A percentile compares a stretch with the other conserved stretches of the same genome.
These are phyloP conservation scores for Sebastes cheni DNA, from an alignment of 2,797 vertebrate species.

Conservation along the genomic window DNA sequence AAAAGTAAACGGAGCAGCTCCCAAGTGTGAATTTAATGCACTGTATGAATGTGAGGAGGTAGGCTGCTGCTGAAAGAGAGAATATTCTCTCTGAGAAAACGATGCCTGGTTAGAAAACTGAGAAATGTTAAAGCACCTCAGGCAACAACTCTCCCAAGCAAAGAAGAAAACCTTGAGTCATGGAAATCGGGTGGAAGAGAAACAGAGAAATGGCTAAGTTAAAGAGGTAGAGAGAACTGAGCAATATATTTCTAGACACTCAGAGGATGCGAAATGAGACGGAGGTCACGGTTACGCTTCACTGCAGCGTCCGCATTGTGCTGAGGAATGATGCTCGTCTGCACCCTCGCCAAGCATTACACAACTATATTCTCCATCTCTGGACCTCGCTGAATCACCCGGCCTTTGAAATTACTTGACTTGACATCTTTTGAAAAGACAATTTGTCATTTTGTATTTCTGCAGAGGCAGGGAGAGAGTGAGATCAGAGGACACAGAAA, in stretches of 20 bases:
- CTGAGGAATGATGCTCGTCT: conserved; percentile 39
- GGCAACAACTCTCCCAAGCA: background rate
- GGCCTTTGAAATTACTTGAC: conserved; percentile 33
- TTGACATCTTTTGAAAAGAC: conserved; percentile 34
- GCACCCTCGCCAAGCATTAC: conserved; percentile 21
- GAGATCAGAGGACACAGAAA: background rate
- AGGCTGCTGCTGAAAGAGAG: background rate
- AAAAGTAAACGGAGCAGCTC: background rate
- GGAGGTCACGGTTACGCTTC: conserved; percentile 30
- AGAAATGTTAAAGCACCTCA: background rate
- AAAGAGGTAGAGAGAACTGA: background rate
- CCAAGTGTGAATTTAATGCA: conserved; percentile 2
- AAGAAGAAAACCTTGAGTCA: background rate
- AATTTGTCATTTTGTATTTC: conserved; percentile 31
- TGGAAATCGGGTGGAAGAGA: background rate
- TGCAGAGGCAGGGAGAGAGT: background rate
- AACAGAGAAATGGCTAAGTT: background rate
- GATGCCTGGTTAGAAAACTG: background rate
- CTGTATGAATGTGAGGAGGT: background rate
- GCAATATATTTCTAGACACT: conserved; percentile 25
- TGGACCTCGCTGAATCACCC: conserved; percentile 44
- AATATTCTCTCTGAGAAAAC: background rate
- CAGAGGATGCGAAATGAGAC: conserved; percentile 21
- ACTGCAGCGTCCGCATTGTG: background rate
- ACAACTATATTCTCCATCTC: conserved; percentile 22